phyloP scores from a whole-genome alignment of 2,888 invertebrate species.

The Neocrepidodera transversa region DNA sequence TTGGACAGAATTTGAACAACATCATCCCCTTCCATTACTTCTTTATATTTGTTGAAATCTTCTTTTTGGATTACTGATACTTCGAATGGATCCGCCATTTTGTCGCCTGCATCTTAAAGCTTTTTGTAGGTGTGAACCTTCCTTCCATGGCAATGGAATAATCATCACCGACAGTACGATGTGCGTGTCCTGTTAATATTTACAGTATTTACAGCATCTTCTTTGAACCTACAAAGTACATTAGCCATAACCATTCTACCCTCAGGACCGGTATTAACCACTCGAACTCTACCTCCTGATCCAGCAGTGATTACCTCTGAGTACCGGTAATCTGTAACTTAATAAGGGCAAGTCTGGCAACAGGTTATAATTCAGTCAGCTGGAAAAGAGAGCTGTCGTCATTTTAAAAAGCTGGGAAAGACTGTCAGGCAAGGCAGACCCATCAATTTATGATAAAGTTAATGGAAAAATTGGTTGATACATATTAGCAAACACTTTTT shows the following conservation, averaged over 20 bases:
- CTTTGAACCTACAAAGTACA: constrained; percentile 78
- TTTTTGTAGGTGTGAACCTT: constrained; percentile 65
- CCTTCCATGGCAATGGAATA: constrained; percentile 79
- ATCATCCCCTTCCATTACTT: constrained; percentile 83
- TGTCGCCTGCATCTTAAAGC: constrained; percentile 73
- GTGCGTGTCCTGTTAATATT: constrained; percentile 90
- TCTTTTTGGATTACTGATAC: constrained; percentile 78
- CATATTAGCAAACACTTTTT: no score
- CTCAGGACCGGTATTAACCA: constrained; percentile 96
- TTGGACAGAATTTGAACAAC: constrained; percentile 77
- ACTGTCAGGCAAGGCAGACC: no score
- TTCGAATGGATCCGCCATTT: constrained; percentile 83
- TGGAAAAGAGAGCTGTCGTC: no score
- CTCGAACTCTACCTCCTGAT: constrained; percentile 81
- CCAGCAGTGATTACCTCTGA: constrained; percentile 87
- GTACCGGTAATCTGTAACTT: no score
- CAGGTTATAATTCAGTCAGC: no score
- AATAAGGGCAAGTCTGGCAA: no score
- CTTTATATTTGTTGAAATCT: constrained; percentile 72
- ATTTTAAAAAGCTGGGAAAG: no score
- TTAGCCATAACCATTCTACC: constrained; percentile 94
- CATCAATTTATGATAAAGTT: no score
- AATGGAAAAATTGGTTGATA: no score
- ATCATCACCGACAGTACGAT: constrained; percentile 70
- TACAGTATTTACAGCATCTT: constrained; percentile 71